Evolutionary conservation across 2,797 vertebrate genomes (phyloP).

Genomic region (Myotis daubentonii): DNA sequence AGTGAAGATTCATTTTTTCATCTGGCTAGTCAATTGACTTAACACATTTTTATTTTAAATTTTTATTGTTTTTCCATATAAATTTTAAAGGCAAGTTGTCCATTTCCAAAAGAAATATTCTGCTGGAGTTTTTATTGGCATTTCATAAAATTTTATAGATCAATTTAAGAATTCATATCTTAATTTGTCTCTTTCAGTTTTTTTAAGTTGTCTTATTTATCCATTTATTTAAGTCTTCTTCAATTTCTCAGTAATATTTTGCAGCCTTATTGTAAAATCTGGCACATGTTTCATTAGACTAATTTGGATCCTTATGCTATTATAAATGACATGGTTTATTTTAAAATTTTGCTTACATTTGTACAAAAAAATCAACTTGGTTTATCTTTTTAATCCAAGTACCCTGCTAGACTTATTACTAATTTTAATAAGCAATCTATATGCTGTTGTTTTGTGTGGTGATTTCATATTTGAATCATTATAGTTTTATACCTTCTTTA

Average conservation of each 20-base stretch:
- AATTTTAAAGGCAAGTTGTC: neutral
- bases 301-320: conserved; percentile 10
- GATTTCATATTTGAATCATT: neutral
- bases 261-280: neutral
- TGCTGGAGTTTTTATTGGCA: neutral
- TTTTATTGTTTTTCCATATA: neutral
- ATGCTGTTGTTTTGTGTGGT: neutral
- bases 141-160: neutral
- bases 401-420: neutral
- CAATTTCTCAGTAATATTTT: neutral
- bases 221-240: neutral
- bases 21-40: neutral
- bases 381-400: neutral
- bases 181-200: neutral
- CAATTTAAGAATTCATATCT: neutral
- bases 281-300: neutral
- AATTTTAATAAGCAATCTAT: neutral
- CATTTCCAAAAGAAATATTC: neutral
- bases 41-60: neutral
- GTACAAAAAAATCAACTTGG: neutral
- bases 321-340: neutral
- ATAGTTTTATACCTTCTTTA: neutral
- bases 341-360: neutral
- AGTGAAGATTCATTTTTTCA: neutral
- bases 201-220: conserved; percentile 27